Conservation (phyloP, 2,797 vertebrate genomes). For the Vespertilio murinus region DNA sequence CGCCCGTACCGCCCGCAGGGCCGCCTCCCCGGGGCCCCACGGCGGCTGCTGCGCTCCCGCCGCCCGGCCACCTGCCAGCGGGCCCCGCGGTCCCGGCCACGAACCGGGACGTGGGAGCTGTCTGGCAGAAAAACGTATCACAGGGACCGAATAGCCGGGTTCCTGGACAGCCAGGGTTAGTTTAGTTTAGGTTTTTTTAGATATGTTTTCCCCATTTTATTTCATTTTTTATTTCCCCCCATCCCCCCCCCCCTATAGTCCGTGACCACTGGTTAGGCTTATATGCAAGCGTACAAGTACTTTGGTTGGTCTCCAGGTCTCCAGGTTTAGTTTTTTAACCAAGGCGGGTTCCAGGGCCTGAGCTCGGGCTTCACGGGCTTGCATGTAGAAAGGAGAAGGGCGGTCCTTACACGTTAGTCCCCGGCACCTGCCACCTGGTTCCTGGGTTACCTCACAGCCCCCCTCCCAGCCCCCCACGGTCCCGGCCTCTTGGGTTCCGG, state of each 20-base stretch:
- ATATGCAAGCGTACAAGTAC: too few relatives aligned
- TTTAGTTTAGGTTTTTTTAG: neutral
- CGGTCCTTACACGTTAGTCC: neutral
- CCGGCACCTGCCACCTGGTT: conserved; percentile 79
- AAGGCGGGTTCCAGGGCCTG: neutral
- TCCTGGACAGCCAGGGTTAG: neutral
- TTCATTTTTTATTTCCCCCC: too few relatives aligned
- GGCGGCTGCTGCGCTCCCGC: conserved; percentile 15
- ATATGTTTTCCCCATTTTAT: too few relatives aligned
- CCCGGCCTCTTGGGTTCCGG: conserved; percentile 37
- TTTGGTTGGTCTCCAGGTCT: too few relatives aligned
- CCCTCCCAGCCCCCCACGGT: conserved; percentile 24
- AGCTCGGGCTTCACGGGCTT: neutral
- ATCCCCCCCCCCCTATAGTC: too few relatives aligned
- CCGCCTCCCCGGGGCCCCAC: conserved; percentile 10
- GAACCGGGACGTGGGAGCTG: neutral
- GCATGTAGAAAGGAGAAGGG: neutral
- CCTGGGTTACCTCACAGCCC: conserved; percentile 37
- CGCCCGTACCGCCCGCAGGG: conserved; percentile 36
- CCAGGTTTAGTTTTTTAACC: neutral
- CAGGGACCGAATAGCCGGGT: neutral
- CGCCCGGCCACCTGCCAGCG: conserved; percentile 59
- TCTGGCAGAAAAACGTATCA: neutral
- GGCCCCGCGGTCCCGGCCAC: neutral
- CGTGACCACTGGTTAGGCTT: too few relatives aligned